Percentiles rank a stretch among this genome's conserved stretches.
Evolutionary conservation across 2,113 vertebrate genomes (phyloP).

Genomic region (Natator depressus): DNA sequence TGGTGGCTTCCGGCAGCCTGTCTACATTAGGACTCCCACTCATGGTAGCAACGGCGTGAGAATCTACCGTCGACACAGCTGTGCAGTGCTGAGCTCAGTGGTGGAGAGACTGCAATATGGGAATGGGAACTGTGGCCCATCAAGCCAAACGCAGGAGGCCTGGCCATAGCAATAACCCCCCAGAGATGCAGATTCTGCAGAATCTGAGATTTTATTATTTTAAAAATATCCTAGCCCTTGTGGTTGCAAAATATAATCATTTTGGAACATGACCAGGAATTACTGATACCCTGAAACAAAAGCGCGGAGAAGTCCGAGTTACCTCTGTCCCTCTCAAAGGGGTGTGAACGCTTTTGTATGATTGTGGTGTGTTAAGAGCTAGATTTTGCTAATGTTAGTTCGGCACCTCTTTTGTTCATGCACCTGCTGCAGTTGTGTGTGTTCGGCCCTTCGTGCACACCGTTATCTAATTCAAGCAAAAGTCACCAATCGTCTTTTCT

Average conservation of each 20-base stretch:
- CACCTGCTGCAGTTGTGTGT: background rate
- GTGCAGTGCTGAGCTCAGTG: background rate
- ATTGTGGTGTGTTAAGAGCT: background rate
- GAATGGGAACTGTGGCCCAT: background rate
- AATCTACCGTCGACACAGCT: background rate
- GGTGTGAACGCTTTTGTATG: slow-evolving; percentile 22
- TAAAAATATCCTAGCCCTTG: background rate
- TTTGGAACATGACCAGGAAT: background rate
- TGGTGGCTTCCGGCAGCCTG: background rate
- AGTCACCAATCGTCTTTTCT: background rate
- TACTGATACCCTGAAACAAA: background rate
- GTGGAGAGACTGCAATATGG: background rate
- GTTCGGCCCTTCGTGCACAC: background rate
- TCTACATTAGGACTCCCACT: background rate
- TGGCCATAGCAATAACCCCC: slow-evolving; percentile 3
- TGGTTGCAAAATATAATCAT: background rate
- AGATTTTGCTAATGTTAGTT: background rate
- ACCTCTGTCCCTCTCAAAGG: background rate
- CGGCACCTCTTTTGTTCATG: background rate
- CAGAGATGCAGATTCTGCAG: slow-evolving; percentile 16
- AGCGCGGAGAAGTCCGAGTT: background rate
- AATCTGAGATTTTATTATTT: background rate
- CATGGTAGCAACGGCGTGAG: background rate
- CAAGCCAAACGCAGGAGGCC: background rate
- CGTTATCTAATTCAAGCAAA: background rate